Evolutionary conservation across 2,113 vertebrate genomes (phyloP).

Genomic region (Balaeniceps rex): DNA sequence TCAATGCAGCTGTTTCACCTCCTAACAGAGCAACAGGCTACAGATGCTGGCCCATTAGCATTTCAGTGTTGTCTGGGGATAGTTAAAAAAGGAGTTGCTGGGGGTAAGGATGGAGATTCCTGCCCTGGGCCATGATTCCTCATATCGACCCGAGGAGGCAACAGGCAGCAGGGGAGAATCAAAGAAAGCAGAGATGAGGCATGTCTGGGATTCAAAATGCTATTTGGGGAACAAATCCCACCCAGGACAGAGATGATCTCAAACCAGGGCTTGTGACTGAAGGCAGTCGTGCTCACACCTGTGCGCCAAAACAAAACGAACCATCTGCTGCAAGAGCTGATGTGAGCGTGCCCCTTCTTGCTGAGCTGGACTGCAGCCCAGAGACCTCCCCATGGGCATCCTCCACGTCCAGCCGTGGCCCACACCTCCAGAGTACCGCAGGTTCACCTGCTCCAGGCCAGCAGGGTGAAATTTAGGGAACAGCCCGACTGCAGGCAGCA

Average conservation of each 20-base stretch:
- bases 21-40: not conserved
- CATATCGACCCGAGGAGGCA: not conserved
- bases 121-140: not conserved
- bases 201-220: not conserved
- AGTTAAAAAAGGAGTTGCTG: not conserved
- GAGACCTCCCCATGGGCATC: rapidly evolving
- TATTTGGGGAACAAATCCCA: not conserved
- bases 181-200: not conserved
- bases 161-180: not conserved
- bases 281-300: too few relatives aligned
- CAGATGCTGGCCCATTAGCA: not conserved
- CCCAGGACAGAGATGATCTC: not conserved
- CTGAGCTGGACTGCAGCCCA: not conserved
- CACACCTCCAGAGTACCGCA: not conserved
- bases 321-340: not conserved
- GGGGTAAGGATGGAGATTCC: not conserved
- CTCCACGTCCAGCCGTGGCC: not conserved
- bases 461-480: not conserved
- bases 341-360: rapidly evolving
- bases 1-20: not conserved
- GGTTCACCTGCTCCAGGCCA: not conserved
- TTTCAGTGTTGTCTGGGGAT: not conserved
- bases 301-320: not conserved
- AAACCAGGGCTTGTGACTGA: not conserved
- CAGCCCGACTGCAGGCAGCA: not conserved